Evolutionary conservation across 2,888 invertebrate genomes (phyloP), one percentile per base, ranked within the genome.

Genomic region (Trichopoda pennipes): DNA sequence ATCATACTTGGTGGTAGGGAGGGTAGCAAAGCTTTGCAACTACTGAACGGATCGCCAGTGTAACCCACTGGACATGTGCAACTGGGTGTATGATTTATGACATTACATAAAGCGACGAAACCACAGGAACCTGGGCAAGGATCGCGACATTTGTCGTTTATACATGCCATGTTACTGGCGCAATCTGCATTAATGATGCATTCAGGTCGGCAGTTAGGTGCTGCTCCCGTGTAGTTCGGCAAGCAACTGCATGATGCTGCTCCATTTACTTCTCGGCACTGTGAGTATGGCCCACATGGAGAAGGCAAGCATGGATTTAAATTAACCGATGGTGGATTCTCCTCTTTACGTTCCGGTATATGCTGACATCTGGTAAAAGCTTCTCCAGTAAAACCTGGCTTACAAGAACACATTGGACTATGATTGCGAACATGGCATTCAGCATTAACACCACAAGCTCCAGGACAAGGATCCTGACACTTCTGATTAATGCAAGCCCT

Each of bases 71-170:
- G 92, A 88, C 96, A 96, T 47, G 93, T 93, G 88, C 96, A 96
- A 85, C 94, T 94, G 7, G 96, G 95, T n/a, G 94, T 92, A 87
- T 96, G 96, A 86, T 94, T 94, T 85, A 95, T 94, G 14, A 96
- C 95, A 87, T 92, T 93, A 87, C 96, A 96, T 81, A 93, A 92
- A 1, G 96, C 95, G 84, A 93, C 93, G 73, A 93, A 90, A 17
- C 96, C 96, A 89, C 96, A 96, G 12, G 94, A 94, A 55, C 95
- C 95, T 10, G 94, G 94, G 86, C 96, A 96, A 1, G 96, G 96
- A 89, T 96, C 94, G 61, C 93, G 91, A 90, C 96, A 96, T 89
- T 94, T 94, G 87, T 94, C 93, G 88, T 93, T 94, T 63, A 94
- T 94, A 87, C 96, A 96, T 16, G 96, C 95, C 86, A 93, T 92